Evolutionary conservation across 2,797 vertebrate species (phyloP).

Genomic region (Microctenopoma lineatum): DNA sequence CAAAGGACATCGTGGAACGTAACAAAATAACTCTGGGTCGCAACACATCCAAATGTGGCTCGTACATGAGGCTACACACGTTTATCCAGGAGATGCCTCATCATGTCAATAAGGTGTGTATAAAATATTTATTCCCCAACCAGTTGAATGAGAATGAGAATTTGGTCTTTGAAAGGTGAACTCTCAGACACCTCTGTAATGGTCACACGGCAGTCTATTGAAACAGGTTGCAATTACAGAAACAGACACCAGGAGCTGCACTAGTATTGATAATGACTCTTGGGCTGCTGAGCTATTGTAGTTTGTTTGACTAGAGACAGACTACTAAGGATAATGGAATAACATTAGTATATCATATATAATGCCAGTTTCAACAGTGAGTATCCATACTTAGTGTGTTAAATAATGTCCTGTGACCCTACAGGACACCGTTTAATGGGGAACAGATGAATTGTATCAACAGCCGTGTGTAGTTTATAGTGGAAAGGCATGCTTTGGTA

Average conservation of each 20-base stretch:
- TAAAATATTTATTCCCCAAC: not conserved
- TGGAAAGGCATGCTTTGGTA: conserved; percentile 6
- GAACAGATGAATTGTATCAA: too few species aligned
- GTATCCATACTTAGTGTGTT: not conserved
- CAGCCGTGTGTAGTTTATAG: not conserved
- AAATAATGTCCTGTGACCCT: too few species aligned
- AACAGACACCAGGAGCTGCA: conserved; percentile 79
- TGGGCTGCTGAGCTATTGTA: not conserved
- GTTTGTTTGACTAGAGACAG: conserved; percentile 5
- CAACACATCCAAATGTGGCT: conserved; percentile 68
- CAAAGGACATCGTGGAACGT: conserved; percentile 83
- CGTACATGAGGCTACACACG: conserved; percentile 83
- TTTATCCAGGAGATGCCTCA: conserved; percentile 68
- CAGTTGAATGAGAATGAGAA: not conserved
- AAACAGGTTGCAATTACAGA: conserved; percentile 60
- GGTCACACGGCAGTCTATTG: not conserved
- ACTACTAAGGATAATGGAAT: not conserved
- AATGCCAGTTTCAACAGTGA: not conserved
- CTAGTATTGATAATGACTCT: conserved; percentile 62
- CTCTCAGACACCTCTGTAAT: not conserved
- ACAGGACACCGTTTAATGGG: too few species aligned
- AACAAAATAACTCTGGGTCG: conserved; percentile 89
- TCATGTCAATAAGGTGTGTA: conserved; percentile 77
- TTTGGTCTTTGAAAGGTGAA: not conserved
- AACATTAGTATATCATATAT: not conserved